These are phyloP conservation scores for Isurus oxyrinchus DNA, from an alignment of 2,113 vertebrate genomes.

Conservation along the genomic window DNA sequence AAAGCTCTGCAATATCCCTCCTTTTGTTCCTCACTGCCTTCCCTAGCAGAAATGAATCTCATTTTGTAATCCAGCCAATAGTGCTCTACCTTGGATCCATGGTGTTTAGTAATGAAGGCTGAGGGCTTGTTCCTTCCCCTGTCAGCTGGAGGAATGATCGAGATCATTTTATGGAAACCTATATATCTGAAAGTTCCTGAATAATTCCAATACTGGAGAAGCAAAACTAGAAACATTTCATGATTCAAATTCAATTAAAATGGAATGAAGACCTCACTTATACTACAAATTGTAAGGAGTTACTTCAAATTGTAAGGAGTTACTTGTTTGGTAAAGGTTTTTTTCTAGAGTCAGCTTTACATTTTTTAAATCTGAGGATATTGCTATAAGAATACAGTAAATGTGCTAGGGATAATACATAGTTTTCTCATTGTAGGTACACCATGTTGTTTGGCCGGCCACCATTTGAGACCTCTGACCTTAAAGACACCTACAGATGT, in stretches of 20 bases:
- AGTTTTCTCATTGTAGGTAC: constrained; percentile 63
- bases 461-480: constrained; percentile 90
- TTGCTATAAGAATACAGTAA: background rate
- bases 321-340: background rate
- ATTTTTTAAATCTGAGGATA: background rate
- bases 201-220: background rate
- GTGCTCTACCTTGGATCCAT: background rate
- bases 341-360: background rate
- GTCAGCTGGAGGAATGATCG: background rate
- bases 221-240: background rate
- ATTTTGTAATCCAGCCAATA: background rate
- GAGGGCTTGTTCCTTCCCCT: background rate
- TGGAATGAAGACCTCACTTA: background rate
- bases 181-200: background rate
- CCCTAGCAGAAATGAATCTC: background rate
- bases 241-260: background rate
- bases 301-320: background rate
- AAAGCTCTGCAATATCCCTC: background rate
- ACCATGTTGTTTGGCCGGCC: constrained; percentile 88
- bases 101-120: background rate
- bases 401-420: background rate
- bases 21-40: background rate
- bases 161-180: background rate
- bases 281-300: background rate
- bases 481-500: constrained; percentile 94